Evolutionary conservation across 2,888 invertebrate genomes (phyloP).

Genomic region (Macrosiphum euphorbiae): DNA sequence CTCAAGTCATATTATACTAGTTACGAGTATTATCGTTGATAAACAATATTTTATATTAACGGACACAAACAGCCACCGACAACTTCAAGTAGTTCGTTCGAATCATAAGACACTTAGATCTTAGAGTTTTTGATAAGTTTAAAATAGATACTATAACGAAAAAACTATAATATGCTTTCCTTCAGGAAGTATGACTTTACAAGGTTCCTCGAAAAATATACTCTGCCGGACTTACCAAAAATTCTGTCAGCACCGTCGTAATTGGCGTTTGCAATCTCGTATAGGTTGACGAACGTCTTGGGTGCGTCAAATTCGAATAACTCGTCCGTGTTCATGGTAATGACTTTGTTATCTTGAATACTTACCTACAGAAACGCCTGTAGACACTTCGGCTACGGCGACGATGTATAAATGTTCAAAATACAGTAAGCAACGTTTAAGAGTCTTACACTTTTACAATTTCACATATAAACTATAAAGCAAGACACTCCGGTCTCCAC

Average conservation of each 20-base stretch:
- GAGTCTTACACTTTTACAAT: too few species aligned
- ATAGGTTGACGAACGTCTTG: constrained; percentile 19
- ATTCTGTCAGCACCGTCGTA: constrained; percentile 46
- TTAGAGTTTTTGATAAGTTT: neutral
- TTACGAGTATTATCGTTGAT: neutral
- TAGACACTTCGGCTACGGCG: neutral
- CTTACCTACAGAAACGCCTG: neutral
- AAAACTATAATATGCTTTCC: neutral
- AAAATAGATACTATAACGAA: neutral
- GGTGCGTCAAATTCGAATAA: constrained; percentile 53
- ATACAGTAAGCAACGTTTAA: neutral
- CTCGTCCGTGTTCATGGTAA: constrained; percentile 1
- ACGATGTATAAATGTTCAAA: neutral
- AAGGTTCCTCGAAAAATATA: neutral
- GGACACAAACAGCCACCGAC: neutral
- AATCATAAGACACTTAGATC: neutral
- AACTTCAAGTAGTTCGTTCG: neutral
- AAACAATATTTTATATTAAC: neutral
- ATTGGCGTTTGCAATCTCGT: constrained; percentile 27
- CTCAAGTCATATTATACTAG: neutral
- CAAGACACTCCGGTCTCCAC: too few species aligned
- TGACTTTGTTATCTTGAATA: neutral
- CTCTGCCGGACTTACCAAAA: constrained; percentile 33
- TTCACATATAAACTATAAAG: too few species aligned
- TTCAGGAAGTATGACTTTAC: neutral